These are phyloP conservation scores for Gopherus evgoodei DNA, from an alignment of 2,113 vertebrate species.

Conservation along the genomic window DNA sequence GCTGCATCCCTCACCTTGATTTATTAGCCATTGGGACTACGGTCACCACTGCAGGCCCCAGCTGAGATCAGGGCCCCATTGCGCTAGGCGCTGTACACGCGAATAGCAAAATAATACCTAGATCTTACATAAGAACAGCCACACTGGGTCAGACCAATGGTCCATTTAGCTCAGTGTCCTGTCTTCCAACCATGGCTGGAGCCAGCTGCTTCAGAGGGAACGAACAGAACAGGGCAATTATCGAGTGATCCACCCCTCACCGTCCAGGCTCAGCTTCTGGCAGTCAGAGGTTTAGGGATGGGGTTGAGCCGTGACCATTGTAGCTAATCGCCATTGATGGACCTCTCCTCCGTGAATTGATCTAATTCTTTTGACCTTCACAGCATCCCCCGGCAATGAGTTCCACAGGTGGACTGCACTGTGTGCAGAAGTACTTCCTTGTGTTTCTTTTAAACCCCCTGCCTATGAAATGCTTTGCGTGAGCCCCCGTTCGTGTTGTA, in stretches of 20 bases:
- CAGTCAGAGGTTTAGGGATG: neutral
- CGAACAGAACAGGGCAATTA: neutral
- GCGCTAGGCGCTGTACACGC: neutral
- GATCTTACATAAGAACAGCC: neutral
- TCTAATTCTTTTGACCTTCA: neutral
- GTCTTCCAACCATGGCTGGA: neutral
- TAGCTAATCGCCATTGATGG: neutral
- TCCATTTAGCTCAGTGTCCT: neutral
- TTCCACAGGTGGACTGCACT: neutral
- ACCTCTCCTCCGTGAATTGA: neutral
- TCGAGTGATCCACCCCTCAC: fast-evolving
- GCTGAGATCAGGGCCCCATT: neutral
- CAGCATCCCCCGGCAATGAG: neutral
- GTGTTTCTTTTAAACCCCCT: neutral
- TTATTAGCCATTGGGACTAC: neutral
- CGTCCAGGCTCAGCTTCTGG: neutral
- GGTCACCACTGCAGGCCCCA: neutral
- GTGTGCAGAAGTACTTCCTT: neutral
- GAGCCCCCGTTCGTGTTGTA: neutral
- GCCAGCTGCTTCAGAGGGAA: neutral
- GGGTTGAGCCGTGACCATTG: neutral
- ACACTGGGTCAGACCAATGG: neutral
- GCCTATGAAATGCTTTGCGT: neutral
- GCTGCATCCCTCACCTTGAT: neutral
- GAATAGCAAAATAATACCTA: neutral